Conservation (phyloP, 1,140 invertebrate genomes). For the Aradophagus sp. region DNA sequence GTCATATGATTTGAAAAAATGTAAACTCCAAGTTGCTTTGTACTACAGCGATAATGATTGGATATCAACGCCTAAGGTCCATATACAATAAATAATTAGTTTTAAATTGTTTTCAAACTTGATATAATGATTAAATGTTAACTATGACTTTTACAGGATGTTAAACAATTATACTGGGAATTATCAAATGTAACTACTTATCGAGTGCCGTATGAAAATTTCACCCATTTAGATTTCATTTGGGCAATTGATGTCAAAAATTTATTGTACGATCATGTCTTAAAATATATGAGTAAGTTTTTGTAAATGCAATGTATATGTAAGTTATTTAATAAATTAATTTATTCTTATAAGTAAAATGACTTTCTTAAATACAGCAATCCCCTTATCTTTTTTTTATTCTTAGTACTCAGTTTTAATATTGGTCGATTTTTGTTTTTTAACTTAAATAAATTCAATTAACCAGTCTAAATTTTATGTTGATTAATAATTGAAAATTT, state of each 20-base stretch:
- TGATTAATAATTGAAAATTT: no score
- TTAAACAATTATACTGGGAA: background rate
- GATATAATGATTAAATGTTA: no score
- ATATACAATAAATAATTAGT: constrained; percentile 3
- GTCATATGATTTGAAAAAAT: constrained; percentile 5
- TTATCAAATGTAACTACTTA: background rate
- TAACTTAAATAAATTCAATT: no score
- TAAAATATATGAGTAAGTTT: constrained; percentile 8
- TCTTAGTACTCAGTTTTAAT: no score
- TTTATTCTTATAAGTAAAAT: no score
- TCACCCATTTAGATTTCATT: constrained; percentile 24
- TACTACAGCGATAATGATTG: constrained; percentile 23
- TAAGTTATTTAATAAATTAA: no score
- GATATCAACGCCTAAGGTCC: constrained; percentile 19
- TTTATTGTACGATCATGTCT: constrained; percentile 9
- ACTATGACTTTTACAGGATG: constrained; percentile 10
- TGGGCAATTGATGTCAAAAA: constrained; percentile 14
- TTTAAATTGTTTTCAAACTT: no score
- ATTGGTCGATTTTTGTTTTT: no score
- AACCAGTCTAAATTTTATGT: no score
- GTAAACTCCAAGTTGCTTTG: constrained; percentile 2
- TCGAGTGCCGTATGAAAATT: background rate
- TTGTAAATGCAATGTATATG: no score
- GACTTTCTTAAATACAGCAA: no score
- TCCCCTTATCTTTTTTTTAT: no score